A percentile compares a stretch with the other conserved stretches of the same genome.
phyloP scores from a whole-genome alignment of 1,140 invertebrate species.

The Zaprionus ghesquierei region DNA sequence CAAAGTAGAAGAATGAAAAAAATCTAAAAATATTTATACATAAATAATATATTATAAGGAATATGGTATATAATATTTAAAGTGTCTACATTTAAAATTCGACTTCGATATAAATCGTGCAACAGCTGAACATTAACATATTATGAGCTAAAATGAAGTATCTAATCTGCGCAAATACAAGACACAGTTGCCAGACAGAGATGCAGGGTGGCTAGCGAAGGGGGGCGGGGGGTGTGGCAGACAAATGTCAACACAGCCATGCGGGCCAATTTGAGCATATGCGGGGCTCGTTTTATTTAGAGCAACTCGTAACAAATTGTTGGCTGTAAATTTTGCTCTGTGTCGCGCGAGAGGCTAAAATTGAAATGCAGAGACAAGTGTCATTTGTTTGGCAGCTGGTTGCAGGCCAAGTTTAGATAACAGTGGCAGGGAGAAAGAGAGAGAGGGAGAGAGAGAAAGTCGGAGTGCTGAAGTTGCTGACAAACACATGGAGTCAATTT shows the following conservation, averaged over 20 bases:
- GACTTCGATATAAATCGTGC: too few relatives aligned
- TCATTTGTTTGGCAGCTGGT: constrained; percentile 55
- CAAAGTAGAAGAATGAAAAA: background rate
- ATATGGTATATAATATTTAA: background rate
- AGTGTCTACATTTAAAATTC: background rate
- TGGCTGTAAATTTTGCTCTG: constrained; percentile 63
- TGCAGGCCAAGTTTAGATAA: constrained; percentile 58
- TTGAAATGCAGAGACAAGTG: constrained; percentile 31
- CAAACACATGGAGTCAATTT: constrained; percentile 70
- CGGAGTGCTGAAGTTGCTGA: background rate
- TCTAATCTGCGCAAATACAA: background rate
- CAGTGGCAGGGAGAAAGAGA: background rate
- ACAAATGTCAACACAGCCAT: background rate
- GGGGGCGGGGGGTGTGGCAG: background rate
- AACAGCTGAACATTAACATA: background rate
- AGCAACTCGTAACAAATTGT: constrained; percentile 63
- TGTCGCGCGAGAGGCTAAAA: constrained; percentile 7
- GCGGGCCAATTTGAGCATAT: constrained; percentile 2
- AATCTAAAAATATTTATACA: background rate
- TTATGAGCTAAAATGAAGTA: background rate
- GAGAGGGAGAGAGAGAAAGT: too few relatives aligned
- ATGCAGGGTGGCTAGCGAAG: background rate
- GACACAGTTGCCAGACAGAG: background rate
- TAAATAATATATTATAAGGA: background rate
- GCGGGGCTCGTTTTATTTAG: background rate